Evolutionary conservation across 2,797 vertebrate species (phyloP), one percentile per base, ranked within the genome.

Genomic region (Apogon talboti): DNA sequence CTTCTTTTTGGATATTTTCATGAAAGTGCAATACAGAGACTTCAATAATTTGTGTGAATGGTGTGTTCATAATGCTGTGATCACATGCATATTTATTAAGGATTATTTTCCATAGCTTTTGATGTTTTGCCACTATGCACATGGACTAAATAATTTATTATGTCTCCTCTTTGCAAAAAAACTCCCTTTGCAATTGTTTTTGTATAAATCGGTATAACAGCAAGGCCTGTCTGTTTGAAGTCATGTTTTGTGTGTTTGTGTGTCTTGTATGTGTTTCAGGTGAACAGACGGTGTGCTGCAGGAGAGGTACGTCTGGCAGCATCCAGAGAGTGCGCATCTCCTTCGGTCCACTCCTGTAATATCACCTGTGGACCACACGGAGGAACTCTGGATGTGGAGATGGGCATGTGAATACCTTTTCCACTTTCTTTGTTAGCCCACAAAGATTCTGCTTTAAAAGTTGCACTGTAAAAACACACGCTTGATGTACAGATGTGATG

Each of bases 331-430:
- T 99, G 97, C 14, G 80, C 94, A 5, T 74, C 51, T 2, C 94
- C 96, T 0, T 85, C 89, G 49, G 74, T 65, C 1, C 81, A 97
- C 44, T 84, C 95, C 71, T 98, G 96, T 65, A 84, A 92, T n/a
- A 43, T 89, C 7, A 85, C 93, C 24, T 98, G 97, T 38, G 94
- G 93, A 24, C 72, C 76, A 0, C 74, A 37, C 0, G 94, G 94
- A 11, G 96, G 97, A 62, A 88, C 87, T 68, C 90, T 98, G 58
- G 92, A 93, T 30, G 43, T 87, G 2, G 93, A 94, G 57, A 92
- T 97, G 89, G 96, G 96, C 88, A 96, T 98, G 97, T 98, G 76
- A 95, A 81, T 85, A 4, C 40, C n/a, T 48, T 18, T 70, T 45
- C 6, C 30, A 2, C 53, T 37, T 11, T 38, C 14, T 1, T 15